Evolutionary conservation across 1,140 invertebrate genomes (phyloP).

Genomic region (Sarcophaga peregrina): DNA sequence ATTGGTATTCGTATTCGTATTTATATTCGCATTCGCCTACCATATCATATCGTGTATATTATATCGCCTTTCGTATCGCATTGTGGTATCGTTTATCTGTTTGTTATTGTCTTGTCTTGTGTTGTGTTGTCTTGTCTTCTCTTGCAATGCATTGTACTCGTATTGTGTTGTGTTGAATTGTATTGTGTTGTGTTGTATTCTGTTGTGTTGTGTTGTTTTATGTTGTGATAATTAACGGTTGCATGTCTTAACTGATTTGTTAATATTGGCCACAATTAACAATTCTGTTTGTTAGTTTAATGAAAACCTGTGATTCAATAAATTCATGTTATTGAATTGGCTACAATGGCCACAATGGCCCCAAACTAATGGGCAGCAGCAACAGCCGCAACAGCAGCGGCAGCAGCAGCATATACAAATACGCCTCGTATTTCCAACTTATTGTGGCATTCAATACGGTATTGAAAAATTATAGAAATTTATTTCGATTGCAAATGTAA

Average conservation of each 20-base stretch:
- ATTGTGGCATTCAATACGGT: too few relatives aligned
- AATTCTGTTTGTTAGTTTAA: conserved; percentile 25
- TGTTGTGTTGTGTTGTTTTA: too few relatives aligned
- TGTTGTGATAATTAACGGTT: conserved; percentile 13
- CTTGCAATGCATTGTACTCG: too few relatives aligned
- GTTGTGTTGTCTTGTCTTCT: too few relatives aligned
- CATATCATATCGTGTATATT: too few relatives aligned
- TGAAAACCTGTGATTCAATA: conserved; percentile 22
- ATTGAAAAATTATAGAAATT: too few relatives aligned
- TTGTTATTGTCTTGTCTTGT: background rate
- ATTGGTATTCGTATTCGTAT: too few relatives aligned
- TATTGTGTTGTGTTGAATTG: too few relatives aligned
- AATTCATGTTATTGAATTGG: background rate
- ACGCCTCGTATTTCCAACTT: too few relatives aligned
- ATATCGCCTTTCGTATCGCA: background rate
- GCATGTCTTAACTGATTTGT: conserved; percentile 26
- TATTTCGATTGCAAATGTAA: too few relatives aligned
- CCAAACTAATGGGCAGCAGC: background rate
- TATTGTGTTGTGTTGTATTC: too few relatives aligned
- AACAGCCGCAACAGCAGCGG: background rate
- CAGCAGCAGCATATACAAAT: background rate
- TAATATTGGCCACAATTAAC: conserved; percentile 23
- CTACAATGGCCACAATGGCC: background rate
- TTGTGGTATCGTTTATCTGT: background rate
- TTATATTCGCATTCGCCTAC: too few relatives aligned